Evolutionary conservation across 2,797 vertebrate genomes (phyloP).

Genomic region (Rachycentron canadum): DNA sequence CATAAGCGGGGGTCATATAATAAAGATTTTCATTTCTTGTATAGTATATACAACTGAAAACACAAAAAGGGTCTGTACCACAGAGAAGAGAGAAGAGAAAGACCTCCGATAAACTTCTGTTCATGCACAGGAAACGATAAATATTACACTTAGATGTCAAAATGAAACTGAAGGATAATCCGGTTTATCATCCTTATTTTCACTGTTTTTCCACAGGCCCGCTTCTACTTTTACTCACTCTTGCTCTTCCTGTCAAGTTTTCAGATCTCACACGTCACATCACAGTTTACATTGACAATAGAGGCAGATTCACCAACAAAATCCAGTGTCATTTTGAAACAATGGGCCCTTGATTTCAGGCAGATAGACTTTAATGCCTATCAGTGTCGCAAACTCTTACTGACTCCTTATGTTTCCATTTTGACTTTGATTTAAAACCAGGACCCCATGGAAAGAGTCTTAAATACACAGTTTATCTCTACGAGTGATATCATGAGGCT

Average conservation of each 20-base stretch:
- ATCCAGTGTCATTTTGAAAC: not conserved
- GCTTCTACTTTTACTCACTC: not conserved
- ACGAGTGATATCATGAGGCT: not conserved
- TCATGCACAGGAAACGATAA: not conserved
- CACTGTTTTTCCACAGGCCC: not conserved
- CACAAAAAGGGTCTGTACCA: conserved; percentile 1
- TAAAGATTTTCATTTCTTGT: conserved; percentile 29
- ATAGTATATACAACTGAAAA: not conserved
- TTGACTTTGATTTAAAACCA: not conserved
- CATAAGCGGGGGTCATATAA: conserved; percentile 24
- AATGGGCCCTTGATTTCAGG: not conserved
- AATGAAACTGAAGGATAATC: not conserved
- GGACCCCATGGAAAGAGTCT: not conserved
- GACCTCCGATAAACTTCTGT: conserved; percentile 23
- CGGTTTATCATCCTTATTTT: not conserved
- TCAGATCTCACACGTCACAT: too few species aligned
- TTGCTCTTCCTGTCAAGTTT: not conserved
- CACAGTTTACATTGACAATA: too few species aligned
- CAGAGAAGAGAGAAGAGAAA: not conserved
- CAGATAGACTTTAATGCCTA: not conserved
- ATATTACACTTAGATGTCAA: not conserved
- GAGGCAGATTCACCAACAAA: not conserved
- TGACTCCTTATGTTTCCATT: not conserved
- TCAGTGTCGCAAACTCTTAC: not conserved
- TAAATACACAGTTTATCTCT: not conserved